Base-by-base conservation (phyloP, 2,888 invertebrate species). In the Rhopalosiphum nymphaeae region DNA sequence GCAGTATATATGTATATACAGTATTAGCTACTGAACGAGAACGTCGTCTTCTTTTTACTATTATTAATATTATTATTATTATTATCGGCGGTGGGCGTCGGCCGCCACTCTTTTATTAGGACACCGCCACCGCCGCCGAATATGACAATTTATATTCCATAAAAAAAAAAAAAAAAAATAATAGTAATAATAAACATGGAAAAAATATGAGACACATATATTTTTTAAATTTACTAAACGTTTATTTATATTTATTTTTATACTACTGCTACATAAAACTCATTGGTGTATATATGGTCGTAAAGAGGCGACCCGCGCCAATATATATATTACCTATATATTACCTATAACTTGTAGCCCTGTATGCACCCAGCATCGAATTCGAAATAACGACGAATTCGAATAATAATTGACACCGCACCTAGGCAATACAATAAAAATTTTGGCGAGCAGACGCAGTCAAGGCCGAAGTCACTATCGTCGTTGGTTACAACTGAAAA, bases 81-180 rank as follows among this genome's bases (percentile, higher is more conserved):
- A 91, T 84, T 91, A 78, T 91, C 91, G 53, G 91, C 42, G 91
- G 91, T 91, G 91, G 91, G 91, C 91, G 91, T 91, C 56, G 91
- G 91, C 16, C 44, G 89, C n/a, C 46, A 46, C 61, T 90, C 90
- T 90, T 90, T 90, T 67, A 90, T 16, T 25, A n/a, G 89, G 36
- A 89, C n/a, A 42, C 91, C 91, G 78, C 56, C 49, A 29, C 56
- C 49, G 88, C 53, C 89, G 26, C 49, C 78, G 42, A 91, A 91
- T 84, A 84, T 84, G 91, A 91, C 91, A 91, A 91, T 91, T 91
- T 91, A 91, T 91, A 91, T 91, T 84, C 84, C 42, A 29, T 49
- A 88, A 36, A 89, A 42, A 53, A 88, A 25, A 36, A 26, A 7
- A 85, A 44, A 44, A 44, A 86, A 9, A 49, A n/a, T n/a, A 67